Evolutionary conservation across 1,140 invertebrate species (phyloP), one percentile per base, ranked within the genome.

Genomic region (Drosophila varians): DNA sequence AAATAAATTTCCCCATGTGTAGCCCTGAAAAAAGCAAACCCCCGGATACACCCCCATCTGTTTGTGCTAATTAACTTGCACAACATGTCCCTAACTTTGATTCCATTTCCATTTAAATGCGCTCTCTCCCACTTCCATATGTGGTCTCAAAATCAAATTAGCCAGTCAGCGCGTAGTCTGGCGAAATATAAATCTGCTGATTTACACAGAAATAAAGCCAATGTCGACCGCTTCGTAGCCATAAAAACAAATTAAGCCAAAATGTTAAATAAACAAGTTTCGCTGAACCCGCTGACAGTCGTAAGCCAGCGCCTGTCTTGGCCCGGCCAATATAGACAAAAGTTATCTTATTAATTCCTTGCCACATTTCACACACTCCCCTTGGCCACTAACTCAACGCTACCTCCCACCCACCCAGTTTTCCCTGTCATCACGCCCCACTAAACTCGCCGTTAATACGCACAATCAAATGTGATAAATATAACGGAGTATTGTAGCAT

Each of bases 211-310:
- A 88, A 87, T 88, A 74, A 60, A 31, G 64, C 38, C 62, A 25
- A 55, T 58, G 56, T 42, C 64, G 58, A 34, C 70, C 74, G 70
- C 46, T 70, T 51, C 53, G 49, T 45, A 53, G 72, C 65, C 83
- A 87, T 87, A 87, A 87, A 87, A 87, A 74, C 77, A 87, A 87
- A 87, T 87, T 87, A 87, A 77, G 82, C 77, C 83, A 88, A 87
- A 87, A 86, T 87, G 83, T 87, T 87, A 88, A 82, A 86, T 87
- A 88, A 87, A 87, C 83, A 87, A 87, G 69, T 82, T 87, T 80
- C 54, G 56, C 45, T 34, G 61, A 66, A 57, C 47, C 43, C 56
- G 64, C 52, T 58, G 69, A 83, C 61, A 77, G 70, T 16, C 72
- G 36, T 47, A 74, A 82, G 68, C 47, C 68, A 77, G 31, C 48